These are phyloP conservation scores for Moxostoma hubbsi DNA, from an alignment of 2,797 vertebrate genomes.

Conservation along the genomic window DNA sequence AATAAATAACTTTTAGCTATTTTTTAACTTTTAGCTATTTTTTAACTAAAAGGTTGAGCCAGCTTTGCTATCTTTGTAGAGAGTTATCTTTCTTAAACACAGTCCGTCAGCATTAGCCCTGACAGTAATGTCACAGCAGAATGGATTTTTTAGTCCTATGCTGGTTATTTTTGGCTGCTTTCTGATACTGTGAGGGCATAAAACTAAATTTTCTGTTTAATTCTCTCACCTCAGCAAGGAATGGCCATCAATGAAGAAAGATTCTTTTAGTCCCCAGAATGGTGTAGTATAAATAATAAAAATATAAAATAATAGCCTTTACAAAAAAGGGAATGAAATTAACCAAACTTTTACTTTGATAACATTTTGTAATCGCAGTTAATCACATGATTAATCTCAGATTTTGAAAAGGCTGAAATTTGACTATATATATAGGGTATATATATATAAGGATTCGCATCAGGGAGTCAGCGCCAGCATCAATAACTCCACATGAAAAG, in stretches of 20 bases:
- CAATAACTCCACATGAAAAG: too few species aligned
- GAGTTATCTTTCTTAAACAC: conserved; percentile 53
- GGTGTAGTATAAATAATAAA: too few species aligned
- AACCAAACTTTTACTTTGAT: neutral
- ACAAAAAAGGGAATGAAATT: neutral
- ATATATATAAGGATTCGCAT: too few species aligned
- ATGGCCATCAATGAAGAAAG: too few species aligned
- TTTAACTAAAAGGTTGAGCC: conserved; percentile 27
- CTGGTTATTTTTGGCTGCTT: conserved; percentile 35
- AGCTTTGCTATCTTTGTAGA: conserved; percentile 43
- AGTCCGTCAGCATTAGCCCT: conserved; percentile 45
- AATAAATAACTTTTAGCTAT: conserved; percentile 37
- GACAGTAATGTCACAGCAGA: conserved; percentile 44
- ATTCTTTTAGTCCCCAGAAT: too few species aligned
- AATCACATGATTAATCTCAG: too few species aligned
- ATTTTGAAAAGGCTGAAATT: too few species aligned
- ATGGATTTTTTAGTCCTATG: conserved; percentile 45
- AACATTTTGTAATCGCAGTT: too few species aligned
- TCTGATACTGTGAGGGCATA: conserved; percentile 36
- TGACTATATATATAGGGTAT: too few species aligned
- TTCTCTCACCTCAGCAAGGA: conserved; percentile 21
- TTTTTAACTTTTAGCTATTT: conserved; percentile 43
- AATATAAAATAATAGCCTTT: neutral
- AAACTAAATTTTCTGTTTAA: conserved; percentile 47
- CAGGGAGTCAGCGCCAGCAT: too few species aligned